Evolutionary conservation across 2,888 invertebrate genomes (phyloP).

Genomic region (Melanargia galathea): DNA sequence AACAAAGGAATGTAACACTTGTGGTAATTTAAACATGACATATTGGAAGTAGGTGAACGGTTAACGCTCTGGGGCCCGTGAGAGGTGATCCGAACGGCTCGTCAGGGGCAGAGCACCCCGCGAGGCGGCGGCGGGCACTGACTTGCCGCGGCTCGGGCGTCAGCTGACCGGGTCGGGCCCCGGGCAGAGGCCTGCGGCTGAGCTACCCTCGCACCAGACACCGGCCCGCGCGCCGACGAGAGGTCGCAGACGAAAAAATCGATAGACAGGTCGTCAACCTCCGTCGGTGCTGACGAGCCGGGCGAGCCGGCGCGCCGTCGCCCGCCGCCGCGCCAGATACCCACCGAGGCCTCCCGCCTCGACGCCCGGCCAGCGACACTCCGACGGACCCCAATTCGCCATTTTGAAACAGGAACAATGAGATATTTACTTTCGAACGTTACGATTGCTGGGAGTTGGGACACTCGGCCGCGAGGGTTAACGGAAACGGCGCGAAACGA

Average conservation of each 20-base stretch:
- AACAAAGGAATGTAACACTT: constrained; percentile 41
- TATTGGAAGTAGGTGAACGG: not conserved
- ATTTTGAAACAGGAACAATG: constrained; percentile 82
- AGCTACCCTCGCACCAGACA: constrained; percentile 52
- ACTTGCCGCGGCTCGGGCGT: constrained; percentile 63
- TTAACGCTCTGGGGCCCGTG: not conserved
- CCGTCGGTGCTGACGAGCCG: constrained; percentile 67
- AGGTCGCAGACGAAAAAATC: constrained; percentile 81
- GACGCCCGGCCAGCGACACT: constrained; percentile 48
- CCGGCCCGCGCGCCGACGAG: constrained; percentile 68
- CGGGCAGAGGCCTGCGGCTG: constrained; percentile 40
- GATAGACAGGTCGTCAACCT: constrained; percentile 78
- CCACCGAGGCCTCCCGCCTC: constrained; percentile 47
- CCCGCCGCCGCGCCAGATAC: constrained; percentile 47
- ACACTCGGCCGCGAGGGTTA: constrained; percentile 55
- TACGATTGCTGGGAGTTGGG: constrained; percentile 58
- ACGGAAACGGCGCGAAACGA: constrained; percentile 56
- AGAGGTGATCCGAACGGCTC: constrained; percentile 10
- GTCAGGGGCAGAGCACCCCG: constrained; percentile 43
- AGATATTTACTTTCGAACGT: constrained; percentile 79
- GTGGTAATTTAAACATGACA: constrained; percentile 16
- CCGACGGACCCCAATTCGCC: constrained; percentile 71
- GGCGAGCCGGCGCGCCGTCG: constrained; percentile 62
- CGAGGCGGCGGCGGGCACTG: constrained; percentile 55
- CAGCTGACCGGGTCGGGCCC: constrained; percentile 47